Evolutionary conservation across 2,888 invertebrate genomes (phyloP).

Genomic region (Hoplodrina blanda): DNA sequence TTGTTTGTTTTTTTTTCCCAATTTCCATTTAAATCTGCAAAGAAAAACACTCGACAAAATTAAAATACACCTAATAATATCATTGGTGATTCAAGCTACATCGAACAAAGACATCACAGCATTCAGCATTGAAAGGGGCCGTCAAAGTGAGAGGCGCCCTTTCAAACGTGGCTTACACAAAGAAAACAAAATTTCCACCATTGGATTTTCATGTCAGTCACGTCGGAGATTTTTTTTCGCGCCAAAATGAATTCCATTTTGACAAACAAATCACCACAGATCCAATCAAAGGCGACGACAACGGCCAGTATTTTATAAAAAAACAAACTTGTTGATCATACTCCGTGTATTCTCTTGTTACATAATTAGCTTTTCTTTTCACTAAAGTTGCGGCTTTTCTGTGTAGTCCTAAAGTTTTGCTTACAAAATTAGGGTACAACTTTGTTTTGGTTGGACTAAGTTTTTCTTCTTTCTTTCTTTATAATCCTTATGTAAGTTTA

Average conservation of each 20-base stretch:
- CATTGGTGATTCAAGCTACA: constrained; percentile 66
- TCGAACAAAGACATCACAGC: constrained; percentile 69
- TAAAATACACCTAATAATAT: constrained; percentile 56
- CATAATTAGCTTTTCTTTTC: constrained; percentile 46
- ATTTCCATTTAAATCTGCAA: neutral
- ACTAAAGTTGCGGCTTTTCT: constrained; percentile 34
- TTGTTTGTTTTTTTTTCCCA: neutral
- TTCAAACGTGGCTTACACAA: constrained; percentile 77
- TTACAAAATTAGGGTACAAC: constrained; percentile 20
- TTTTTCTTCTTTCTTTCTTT: constrained; percentile 29
- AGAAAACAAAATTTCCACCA: constrained; percentile 79
- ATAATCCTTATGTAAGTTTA: constrained; percentile 31
- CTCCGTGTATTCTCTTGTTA: constrained; percentile 29
- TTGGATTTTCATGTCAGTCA: constrained; percentile 84
- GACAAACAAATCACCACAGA: constrained; percentile 82
- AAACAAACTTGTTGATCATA: constrained; percentile 58
- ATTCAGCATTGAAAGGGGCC: constrained; percentile 69
- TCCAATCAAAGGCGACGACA: constrained; percentile 79
- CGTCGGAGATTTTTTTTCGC: constrained; percentile 77
- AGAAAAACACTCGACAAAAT: constrained; percentile 43
- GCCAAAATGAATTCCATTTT: constrained; percentile 79
- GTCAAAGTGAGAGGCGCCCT: constrained; percentile 71
- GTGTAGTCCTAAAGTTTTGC: constrained; percentile 35
- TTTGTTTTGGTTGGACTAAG: constrained; percentile 23
- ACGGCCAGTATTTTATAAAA: constrained; percentile 67